A percentile compares a stretch with the other conserved stretches of the same genome.
These are phyloP conservation scores for Muraenolepis orangiensis DNA, from an alignment of 2,797 vertebrate genomes.

Conservation along the genomic window DNA sequence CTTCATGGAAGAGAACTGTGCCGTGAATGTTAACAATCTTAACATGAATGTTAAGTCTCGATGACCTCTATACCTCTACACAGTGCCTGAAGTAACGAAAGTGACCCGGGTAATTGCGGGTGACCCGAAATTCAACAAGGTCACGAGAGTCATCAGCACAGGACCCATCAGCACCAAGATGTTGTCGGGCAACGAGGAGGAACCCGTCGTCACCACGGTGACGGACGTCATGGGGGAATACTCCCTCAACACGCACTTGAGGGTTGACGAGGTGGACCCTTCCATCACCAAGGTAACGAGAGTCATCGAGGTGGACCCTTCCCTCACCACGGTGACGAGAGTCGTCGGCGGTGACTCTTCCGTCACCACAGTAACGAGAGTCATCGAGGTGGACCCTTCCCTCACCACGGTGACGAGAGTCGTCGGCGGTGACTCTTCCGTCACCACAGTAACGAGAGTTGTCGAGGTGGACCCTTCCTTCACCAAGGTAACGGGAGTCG, in stretches of 20 bases:
- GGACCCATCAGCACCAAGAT: conserved; percentile 71
- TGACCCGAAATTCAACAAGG: conserved; percentile 67
- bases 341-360: conserved; percentile 70
- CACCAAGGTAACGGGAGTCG: conserved; percentile 70
- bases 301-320: conserved; percentile 70
- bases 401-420: conserved; percentile 70
- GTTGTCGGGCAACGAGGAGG: conserved; percentile 70
- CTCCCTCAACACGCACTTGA: conserved; percentile 69
- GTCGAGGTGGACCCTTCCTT: conserved; percentile 67
- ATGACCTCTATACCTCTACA: background rate
- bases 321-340: conserved; percentile 70
- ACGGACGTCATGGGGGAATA: conserved; percentile 73
- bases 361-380: conserved; percentile 25
- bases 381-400: conserved; percentile 57
- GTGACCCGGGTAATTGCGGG: conserved; percentile 72
- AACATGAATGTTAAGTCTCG: background rate
- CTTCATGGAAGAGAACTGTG: background rate
- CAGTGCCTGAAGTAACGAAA: conserved; percentile 71
- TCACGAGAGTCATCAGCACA: conserved; percentile 72
- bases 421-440: conserved; percentile 68
- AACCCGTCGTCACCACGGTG: conserved; percentile 57
- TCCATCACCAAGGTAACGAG: conserved; percentile 70
- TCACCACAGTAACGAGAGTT: conserved; percentile 75
- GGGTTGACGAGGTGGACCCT: conserved; percentile 71
- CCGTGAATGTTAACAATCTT: no score